phyloP scores from a whole-genome alignment of 2,113 vertebrate genomes.

The Neoarius graeffei region DNA sequence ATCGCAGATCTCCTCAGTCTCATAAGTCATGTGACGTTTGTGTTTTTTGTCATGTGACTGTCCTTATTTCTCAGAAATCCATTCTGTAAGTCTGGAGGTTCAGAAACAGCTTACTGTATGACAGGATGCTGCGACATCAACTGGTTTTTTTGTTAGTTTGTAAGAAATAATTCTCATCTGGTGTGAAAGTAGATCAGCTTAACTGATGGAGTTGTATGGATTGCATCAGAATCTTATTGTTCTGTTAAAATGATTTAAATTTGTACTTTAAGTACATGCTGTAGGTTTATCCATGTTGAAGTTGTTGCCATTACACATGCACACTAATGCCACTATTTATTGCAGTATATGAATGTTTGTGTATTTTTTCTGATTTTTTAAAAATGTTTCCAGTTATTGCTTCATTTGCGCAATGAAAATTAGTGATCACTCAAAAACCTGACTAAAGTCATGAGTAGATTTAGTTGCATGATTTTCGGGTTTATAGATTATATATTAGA shows the following conservation, averaged over 20 bases:
- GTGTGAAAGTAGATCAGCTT: background rate
- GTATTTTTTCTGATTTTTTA: background rate
- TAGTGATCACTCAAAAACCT: background rate
- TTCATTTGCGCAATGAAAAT: background rate
- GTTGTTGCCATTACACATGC: background rate
- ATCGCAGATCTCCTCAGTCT: background rate
- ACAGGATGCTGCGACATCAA: no score
- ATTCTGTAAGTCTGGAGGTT: background rate
- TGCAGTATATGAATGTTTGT: background rate
- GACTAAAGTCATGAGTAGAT: background rate
- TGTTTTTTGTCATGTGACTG: no score
- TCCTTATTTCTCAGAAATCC: no score
- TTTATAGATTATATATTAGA: background rate
- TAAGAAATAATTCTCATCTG: no score
- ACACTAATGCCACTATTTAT: background rate
- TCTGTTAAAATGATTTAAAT: background rate
- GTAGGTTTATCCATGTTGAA: background rate
- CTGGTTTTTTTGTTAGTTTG: no score
- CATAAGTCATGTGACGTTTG: background rate
- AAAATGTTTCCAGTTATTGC: background rate
- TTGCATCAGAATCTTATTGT: background rate
- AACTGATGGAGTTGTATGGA: background rate
- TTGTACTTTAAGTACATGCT: background rate
- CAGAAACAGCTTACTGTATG: no score
- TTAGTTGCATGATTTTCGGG: background rate